Evolutionary conservation across 2,888 invertebrate genomes (phyloP), one percentile per base, ranked within the genome.

Genomic region (Philopedon plagiatum): DNA sequence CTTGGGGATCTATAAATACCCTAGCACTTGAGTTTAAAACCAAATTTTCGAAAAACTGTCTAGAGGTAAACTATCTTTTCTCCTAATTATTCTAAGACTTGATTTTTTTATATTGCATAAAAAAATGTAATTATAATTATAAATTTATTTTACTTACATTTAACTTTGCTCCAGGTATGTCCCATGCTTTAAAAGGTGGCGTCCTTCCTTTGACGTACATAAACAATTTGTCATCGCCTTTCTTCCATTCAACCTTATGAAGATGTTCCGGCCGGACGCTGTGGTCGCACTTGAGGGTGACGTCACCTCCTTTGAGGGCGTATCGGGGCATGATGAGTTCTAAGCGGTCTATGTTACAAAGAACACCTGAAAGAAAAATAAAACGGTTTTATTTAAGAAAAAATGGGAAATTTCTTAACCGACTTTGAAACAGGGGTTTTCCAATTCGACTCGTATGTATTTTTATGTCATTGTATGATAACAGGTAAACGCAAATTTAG

Each of bases 171-270:
- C 94, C 94, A n/a, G 89, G 89, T 67, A 90, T 90, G 39, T 89
- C 88, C 81, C 90, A 91, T 84, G 91, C 88, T 76, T 88, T 88
- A 82, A 91, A 93, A 65, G 94, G 93, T 77, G 93, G 93, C 83
- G 89, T 92, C 74, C 94, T 88, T 78, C 92, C 92, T 81, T 91
- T 91, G 83, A 94, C 91, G 85, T 91, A 94, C 86, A 93, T 93
- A 85, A 94, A 93, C 87, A 94, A 91, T 87, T 93, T 94, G 82
- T 88, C 89, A 78, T 90, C 90, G 78, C 88, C 89, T 77, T 91
- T 90, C 64, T 90, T 87, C 89, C 92, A 92, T 84, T 92, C 93
- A 79, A 94, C 93, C 86, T 94, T 94, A 87, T 93, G 92, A 66
- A 94, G 89, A 78, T 92, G 89, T 81, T 92, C 91, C 49, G 90